Evolutionary conservation across 2,888 invertebrate genomes (phyloP).

Genomic region (Cheilosia impressa): DNA sequence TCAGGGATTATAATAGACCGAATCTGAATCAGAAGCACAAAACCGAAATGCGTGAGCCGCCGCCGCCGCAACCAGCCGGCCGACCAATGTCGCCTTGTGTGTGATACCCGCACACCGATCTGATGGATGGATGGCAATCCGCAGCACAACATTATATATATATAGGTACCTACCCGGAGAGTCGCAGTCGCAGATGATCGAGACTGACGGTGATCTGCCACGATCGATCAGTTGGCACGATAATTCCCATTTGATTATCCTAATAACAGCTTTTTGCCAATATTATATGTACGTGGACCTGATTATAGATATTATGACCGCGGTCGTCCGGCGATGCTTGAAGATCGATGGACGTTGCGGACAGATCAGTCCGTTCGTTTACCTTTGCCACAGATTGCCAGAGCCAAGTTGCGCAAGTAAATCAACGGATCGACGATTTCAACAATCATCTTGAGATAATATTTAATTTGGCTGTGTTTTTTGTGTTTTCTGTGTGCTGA

Average conservation of each 20-base stretch:
- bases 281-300: constrained; percentile 84
- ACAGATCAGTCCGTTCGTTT: constrained; percentile 64
- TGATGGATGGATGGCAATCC: constrained; percentile 55
- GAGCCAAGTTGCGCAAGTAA: constrained; percentile 65
- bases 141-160: background rate
- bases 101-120: constrained; percentile 26
- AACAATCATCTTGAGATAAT: constrained; percentile 75
- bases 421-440: constrained; percentile 69
- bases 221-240: constrained; percentile 81
- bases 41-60: constrained; percentile 56
- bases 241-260: constrained; percentile 84
- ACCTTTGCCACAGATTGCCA: constrained; percentile 70
- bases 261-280: constrained; percentile 84
- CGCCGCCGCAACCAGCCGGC: constrained; percentile 18
- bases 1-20: constrained; percentile 71
- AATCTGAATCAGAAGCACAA: constrained; percentile 73
- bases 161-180: background rate
- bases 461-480: constrained; percentile 67
- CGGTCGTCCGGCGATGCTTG: constrained; percentile 54
- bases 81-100: constrained; percentile 61
- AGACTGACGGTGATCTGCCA: constrained; percentile 72
- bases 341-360: constrained; percentile 32
- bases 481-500: constrained; percentile 39
- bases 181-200: constrained; percentile 55
- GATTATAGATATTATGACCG: constrained; percentile 83